Percentiles rank a stretch among this genome's conserved stretches.
These are phyloP conservation scores for Habrosyne pyritoides DNA, from an alignment of 2,888 invertebrate species.

Conservation along the genomic window DNA sequence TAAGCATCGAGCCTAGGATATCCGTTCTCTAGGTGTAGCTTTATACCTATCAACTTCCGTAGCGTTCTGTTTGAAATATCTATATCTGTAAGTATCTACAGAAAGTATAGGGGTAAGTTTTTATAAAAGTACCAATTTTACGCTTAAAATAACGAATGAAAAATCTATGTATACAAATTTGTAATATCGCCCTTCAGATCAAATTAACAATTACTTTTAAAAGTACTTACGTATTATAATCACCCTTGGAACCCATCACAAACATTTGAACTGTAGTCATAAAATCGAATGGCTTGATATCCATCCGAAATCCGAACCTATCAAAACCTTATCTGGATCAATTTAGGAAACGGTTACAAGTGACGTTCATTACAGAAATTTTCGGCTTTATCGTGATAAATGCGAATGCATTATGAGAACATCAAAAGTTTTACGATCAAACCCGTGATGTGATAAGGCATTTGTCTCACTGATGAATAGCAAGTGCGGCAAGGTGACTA, in stretches of 20 bases:
- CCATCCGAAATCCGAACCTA: conserved; percentile 2
- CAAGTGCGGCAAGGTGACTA: neutral
- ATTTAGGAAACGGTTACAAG: conserved; percentile 6
- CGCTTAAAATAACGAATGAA: too few relatives aligned
- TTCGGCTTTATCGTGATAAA: conserved; percentile 40
- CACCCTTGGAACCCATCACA: neutral
- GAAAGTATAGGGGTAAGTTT: too few relatives aligned
- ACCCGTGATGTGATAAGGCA: conserved; percentile 27
- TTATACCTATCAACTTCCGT: too few relatives aligned
- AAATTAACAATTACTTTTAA: neutral
- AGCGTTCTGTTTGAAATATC: too few relatives aligned
- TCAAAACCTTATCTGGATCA: conserved; percentile 8
- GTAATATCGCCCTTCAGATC: too few relatives aligned
- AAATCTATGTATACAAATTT: too few relatives aligned
- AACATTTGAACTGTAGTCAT: conserved; percentile 1
- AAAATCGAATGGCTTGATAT: conserved; percentile 5
- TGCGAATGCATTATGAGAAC: conserved; percentile 45
- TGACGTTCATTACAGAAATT: conserved; percentile 17
- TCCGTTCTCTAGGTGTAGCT: too few relatives aligned
- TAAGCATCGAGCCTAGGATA: too few relatives aligned
- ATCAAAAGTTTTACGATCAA: conserved; percentile 47
- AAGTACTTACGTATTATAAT: neutral
- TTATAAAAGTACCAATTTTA: too few relatives aligned
- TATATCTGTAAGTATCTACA: too few relatives aligned
- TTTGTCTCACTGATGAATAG: conserved; percentile 15